Conservation (phyloP, 2,888 invertebrate genomes). For the Latheticus oryzae region DNA sequence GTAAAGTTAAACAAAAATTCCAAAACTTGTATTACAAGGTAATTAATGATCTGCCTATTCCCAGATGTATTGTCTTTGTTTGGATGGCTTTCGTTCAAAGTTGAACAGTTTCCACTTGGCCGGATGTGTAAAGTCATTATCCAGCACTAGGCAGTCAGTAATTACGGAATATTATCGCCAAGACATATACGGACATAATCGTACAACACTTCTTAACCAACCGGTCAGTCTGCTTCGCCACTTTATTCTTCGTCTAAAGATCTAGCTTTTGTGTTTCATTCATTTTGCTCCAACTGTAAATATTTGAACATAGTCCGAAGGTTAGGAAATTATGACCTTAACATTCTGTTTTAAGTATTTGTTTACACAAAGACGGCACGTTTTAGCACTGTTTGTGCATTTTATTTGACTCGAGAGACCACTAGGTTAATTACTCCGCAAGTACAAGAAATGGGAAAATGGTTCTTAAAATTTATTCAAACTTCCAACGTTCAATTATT, state of each 20-base stretch:
- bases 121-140: constrained; percentile 31
- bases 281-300: constrained; percentile 24
- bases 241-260: constrained; percentile 20
- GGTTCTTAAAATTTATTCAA: constrained; percentile 1
- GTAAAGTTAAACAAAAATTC: too few species aligned
- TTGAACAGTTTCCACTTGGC: too few species aligned
- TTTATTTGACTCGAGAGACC: constrained; percentile 13
- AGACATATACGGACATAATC: constrained; percentile 33
- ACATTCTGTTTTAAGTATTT: constrained; percentile 8
- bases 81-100: too few species aligned
- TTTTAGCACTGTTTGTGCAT: constrained; percentile 20
- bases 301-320: constrained; percentile 10
- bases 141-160: constrained; percentile 27
- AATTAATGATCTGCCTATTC: too few species aligned
- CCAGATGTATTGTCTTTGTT: constrained; percentile 9
- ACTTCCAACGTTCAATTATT: constrained; percentile 5
- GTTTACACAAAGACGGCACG: constrained; percentile 33
- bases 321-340: constrained; percentile 20
- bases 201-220: constrained; percentile 10
- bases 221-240: constrained; percentile 25
- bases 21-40: too few species aligned
- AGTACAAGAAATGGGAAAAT: too few species aligned
- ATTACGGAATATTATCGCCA: constrained; percentile 38
- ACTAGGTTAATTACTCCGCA: constrained; percentile 10
- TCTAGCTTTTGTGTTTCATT: constrained; percentile 33